A percentile compares a stretch with the other conserved stretches of the same genome.
These are phyloP conservation scores for Cactoblastis cactorum DNA, from an alignment of 2,888 invertebrate genomes.

Conservation along the genomic window DNA sequence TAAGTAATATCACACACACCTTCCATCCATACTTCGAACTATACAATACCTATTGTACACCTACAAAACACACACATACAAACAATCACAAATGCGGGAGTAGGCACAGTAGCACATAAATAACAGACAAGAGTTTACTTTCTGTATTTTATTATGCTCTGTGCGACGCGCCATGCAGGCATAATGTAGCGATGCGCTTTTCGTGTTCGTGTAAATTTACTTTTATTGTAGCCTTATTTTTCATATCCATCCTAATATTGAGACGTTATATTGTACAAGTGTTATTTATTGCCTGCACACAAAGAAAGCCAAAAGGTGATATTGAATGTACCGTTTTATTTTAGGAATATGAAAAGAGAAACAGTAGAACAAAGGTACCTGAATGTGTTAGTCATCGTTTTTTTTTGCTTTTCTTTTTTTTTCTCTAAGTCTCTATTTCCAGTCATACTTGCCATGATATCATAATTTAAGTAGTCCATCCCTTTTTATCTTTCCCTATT, in stretches of 20 bases:
- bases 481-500: too few relatives aligned
- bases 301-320: not conserved
- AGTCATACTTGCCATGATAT: too few relatives aligned
- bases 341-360: not conserved
- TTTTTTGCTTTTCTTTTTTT: too few relatives aligned
- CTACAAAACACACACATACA: not conserved
- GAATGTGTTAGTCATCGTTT: too few relatives aligned
- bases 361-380: not conserved
- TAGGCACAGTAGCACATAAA: not conserved
- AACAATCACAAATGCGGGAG: not conserved
- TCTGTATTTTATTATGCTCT: not conserved
- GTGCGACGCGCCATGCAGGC: not conserved
- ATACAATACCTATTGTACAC: not conserved
- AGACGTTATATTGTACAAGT: not conserved
- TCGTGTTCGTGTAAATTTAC: conserved; percentile 4
- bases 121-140: not conserved
- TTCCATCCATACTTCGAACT: too few relatives aligned
- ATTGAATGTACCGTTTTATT: not conserved
- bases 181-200: not conserved
- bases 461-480: too few relatives aligned
- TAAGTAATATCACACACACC: too few relatives aligned
- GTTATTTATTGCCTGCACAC: conserved; percentile 1
- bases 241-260: conserved; percentile 6
- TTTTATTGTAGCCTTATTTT: conserved; percentile 7
- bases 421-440: too few relatives aligned